Evolutionary conservation across 2,797 vertebrate species (phyloP), one percentile per base, ranked within the genome.

Genomic region (Halcyon smyrnensis): DNA sequence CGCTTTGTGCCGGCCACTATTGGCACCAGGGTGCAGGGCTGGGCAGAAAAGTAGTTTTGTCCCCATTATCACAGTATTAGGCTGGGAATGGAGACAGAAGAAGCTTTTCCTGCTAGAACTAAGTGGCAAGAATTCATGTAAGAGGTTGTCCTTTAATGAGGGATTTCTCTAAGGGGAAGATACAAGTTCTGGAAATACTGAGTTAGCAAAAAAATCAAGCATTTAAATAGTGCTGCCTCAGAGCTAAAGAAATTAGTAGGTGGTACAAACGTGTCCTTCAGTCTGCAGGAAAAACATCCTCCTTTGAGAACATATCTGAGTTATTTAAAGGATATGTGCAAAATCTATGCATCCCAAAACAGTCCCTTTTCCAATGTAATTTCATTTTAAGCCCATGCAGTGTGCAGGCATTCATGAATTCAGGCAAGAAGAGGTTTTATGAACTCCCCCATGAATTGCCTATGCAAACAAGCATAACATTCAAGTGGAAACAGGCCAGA

Each of bases 401-500:
- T 28, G 74, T 64, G 84, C 91, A 93, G 80, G 45, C 71, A 70
- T 65, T 80, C 90, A 87, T 67, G 81, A 94, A 93, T 34, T 27
- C 67, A 70, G 76, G 84, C 64, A 76, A 77, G 77, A 69, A 46
- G 45, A 84, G 87, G 64, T 87, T 97, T 95, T 91, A 63, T 69
- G 60, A 87, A 95, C 57, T 89, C 85, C 86, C 62, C 54, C 37
- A 36, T 76, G 95, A 83, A 76, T 8, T 78, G 65, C 69, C 71
- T 79, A 43, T 80, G 80, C 88, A 91, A 96, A 93, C 36, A 83
- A 90, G 81, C 75, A 9, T 36, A 79, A 65, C 46, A 21, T 43
- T 93, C 54, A 84, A 15, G 69, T 94, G 94, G 93, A 93, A 90
- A 71, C 53, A 53, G 87, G 90, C 90, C 86, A 93, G 25, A 91